These are phyloP conservation scores for Arothron firmamentum DNA, from an alignment of 2,113 vertebrate genomes.

Conservation along the genomic window DNA sequence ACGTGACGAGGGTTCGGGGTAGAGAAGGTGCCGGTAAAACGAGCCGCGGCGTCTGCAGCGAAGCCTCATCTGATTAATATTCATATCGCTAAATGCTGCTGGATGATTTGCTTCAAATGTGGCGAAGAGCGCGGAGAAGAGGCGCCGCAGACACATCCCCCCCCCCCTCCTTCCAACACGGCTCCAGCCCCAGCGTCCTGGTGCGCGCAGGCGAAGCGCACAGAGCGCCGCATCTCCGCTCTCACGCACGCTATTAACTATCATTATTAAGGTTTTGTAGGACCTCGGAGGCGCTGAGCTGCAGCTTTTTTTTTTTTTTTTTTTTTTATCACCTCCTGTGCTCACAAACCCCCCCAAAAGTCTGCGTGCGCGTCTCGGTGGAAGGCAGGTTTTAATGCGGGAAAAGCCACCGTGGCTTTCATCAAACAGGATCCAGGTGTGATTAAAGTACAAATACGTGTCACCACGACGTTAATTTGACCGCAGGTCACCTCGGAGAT, in stretches of 20 bases:
- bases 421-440: conserved; percentile 1
- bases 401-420: background rate
- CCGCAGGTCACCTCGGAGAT: background rate
- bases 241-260: too few species aligned
- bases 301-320: too few species aligned
- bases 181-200: background rate
- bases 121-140: conserved; percentile 41
- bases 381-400: background rate
- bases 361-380: background rate
- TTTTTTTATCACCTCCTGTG: background rate
- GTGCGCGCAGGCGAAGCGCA: conserved; percentile 25
- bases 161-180: conserved; percentile 17
- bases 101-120: conserved; percentile 65
- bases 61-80: conserved; percentile 72
- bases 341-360: background rate
- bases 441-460: conserved; percentile 12
- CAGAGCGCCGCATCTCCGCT: background rate
- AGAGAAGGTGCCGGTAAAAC: conserved; percentile 59
- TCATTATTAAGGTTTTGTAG: background rate
- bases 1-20: conserved; percentile 40
- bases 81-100: conserved; percentile 63
- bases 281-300: background rate
- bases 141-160: conserved; percentile 66
- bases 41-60: conserved; percentile 31
- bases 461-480: background rate